Base-by-base conservation (phyloP, 2,888 invertebrate genomes). In the Coecobrya sp. region DNA sequence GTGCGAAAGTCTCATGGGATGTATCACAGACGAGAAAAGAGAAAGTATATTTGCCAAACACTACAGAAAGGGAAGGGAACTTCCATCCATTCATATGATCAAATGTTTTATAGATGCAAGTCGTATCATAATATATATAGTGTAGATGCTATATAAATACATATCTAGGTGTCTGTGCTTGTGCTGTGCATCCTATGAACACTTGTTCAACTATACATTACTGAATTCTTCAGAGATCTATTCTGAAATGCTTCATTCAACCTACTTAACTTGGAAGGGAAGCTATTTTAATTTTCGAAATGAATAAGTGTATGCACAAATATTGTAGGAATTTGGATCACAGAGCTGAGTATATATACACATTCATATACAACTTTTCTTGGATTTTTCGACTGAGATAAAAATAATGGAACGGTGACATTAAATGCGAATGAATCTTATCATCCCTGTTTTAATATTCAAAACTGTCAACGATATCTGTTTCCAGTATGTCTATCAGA, bases 1-100 rank as follows among this genome's bases (percentile, higher is more conserved):
- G 42, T 79, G 27, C 22, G 49, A 55, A 36, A 16, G 73, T 86
- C 86, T 73, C 86, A 1, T 0, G 86, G 49, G 86, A 86, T 55
- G 27, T 52, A 27, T 30, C 55, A 19, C 70, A 73, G 13, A 73
- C 19, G n/a, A 70, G 81, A 25, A 76, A 22, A 49, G 22, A n/a
- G n/a, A n/a, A 30, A n/a, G 59, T 55, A n/a, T 55, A 36, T 55
- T 59, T 81, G 22, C 52, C 49, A 79, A 52, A 52, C 79, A 79
- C 49, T 79, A 25, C 30, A 55, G 27, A 81, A 81, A 81, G 16
- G 13, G 0, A 55, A 81, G 42, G 3, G 36, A 27, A 36, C 19
- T 36, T 59, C n/a, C 68, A 7, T 5, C 3, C 55, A 55, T 30
- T 22, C 11, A n/a, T 81, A 36, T 45, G 36, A 30, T 36, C 30